phyloP scores from a whole-genome alignment of 2,888 invertebrate species.

The Trypoxylon attenuatum region DNA sequence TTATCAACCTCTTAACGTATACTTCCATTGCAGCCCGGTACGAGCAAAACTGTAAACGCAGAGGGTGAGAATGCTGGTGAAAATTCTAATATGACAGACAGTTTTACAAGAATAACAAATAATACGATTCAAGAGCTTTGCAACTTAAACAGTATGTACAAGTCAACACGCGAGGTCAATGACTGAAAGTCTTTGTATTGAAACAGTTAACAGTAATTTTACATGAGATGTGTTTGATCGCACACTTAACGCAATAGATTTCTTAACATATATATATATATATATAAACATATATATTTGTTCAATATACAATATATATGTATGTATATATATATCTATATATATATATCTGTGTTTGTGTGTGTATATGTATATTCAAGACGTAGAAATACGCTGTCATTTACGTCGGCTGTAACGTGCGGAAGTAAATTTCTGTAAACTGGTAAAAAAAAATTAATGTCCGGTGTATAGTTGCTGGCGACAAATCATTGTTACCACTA shows the following conservation, averaged over 20 bases:
- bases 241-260: not conserved
- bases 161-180: constrained; percentile 47
- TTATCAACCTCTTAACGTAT: too few species aligned
- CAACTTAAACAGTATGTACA: constrained; percentile 67
- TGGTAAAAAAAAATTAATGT: constrained; percentile 12
- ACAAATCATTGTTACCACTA: constrained; percentile 25
- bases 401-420: constrained; percentile 11
- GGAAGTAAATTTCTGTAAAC: constrained; percentile 10
- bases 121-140: constrained; percentile 74
- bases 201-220: constrained; percentile 10
- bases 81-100: constrained; percentile 76
- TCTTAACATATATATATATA: too few species aligned
- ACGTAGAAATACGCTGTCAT: constrained; percentile 5
- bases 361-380: not conserved
- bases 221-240: not conserved
- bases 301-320: too few species aligned
- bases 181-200: constrained; percentile 31
- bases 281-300: too few species aligned
- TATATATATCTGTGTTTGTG: too few species aligned
- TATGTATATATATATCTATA: too few species aligned
- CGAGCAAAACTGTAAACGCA: constrained; percentile 31
- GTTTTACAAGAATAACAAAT: constrained; percentile 76
- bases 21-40: constrained; percentile 35
- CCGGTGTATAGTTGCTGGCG: constrained; percentile 40
- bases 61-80: constrained; percentile 42